Evolutionary conservation across 2,888 invertebrate genomes (phyloP), one percentile per base, ranked within the genome.

Genomic region (Atherix ibis): DNA sequence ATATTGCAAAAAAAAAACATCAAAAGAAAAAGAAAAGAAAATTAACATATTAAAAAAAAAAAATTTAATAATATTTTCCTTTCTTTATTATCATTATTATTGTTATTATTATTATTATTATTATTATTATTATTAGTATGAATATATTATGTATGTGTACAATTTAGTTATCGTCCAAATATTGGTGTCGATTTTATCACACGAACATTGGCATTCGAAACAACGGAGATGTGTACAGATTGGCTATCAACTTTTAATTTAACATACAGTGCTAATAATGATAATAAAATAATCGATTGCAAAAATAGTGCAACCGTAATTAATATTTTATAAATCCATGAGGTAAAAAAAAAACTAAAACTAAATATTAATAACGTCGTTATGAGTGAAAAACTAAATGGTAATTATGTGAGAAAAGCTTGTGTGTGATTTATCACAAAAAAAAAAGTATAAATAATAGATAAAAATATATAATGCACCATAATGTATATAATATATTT

Each of bases 111-210:
- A n/a, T n/a, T n/a, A n/a, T n/a, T n/a, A n/a, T n/a, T n/a, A n/a
- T n/a, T n/a, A n/a, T n/a, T n/a, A n/a, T n/a, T n/a, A n/a, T n/a
- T n/a, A n/a, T n/a, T n/a, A n/a, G n/a, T n/a, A n/a, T n/a, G n/a
- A n/a, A n/a, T n/a, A n/a, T n/a, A n/a, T n/a, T n/a, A n/a, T n/a
- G n/a, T n/a, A n/a, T n/a, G n/a, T n/a, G n/a, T n/a, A n/a, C n/a
- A n/a, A 65, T 75, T 62, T 80, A 91, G 92, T 74, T 92, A 87
- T 73, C 91, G 92, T 56, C 92, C 87, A 67, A 75, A 71, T 64
- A 73, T 95, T 68, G 77, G 82, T 52, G 73, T 89, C 67, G 76
- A 77, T 62, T 83, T 79, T 74, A 70, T 95, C 66, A 67, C 74
- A 59, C 75, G 76, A 64, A 80, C 84, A 69, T 72, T 95, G 73